A percentile compares a stretch with the other conserved stretches of the same genome.
Conservation (phyloP, 2,888 invertebrate species). For the Stenodema calcarata region DNA sequence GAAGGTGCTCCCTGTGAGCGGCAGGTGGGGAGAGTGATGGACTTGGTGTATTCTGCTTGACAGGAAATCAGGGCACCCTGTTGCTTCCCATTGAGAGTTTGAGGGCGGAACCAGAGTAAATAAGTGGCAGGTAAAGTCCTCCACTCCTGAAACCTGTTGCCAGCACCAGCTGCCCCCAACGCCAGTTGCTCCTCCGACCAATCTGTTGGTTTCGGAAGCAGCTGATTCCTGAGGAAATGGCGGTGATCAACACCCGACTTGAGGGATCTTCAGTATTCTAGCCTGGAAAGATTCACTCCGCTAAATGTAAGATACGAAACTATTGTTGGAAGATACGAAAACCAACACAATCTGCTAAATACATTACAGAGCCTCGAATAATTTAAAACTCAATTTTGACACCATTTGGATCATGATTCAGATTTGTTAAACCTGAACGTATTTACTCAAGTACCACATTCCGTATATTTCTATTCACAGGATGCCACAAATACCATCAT, state of each 20-base stretch:
- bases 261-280: neutral
- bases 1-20: neutral
- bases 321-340: neutral
- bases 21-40: neutral
- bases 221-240: slow-evolving; percentile 31
- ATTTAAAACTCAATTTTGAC: no score
- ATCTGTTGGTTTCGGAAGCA: slow-evolving; percentile 28
- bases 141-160: slow-evolving; percentile 18
- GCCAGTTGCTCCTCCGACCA: neutral
- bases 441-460: no score
- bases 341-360: no score
- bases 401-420: no score
- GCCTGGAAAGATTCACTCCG: neutral
- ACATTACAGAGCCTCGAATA: no score
- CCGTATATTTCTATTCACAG: no score
- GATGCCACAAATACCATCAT: no score
- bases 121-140: slow-evolving; percentile 26
- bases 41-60: neutral
- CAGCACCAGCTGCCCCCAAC: slow-evolving; percentile 16
- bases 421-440: no score
- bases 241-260: neutral
- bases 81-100: slow-evolving; percentile 22
- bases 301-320: neutral
- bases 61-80: slow-evolving; percentile 40
- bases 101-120: slow-evolving; percentile 15